A percentile compares a stretch with the other conserved stretches of the same genome.
Evolutionary conservation across 2,113 vertebrate species (phyloP).

Genomic region (Hucho hucho): DNA sequence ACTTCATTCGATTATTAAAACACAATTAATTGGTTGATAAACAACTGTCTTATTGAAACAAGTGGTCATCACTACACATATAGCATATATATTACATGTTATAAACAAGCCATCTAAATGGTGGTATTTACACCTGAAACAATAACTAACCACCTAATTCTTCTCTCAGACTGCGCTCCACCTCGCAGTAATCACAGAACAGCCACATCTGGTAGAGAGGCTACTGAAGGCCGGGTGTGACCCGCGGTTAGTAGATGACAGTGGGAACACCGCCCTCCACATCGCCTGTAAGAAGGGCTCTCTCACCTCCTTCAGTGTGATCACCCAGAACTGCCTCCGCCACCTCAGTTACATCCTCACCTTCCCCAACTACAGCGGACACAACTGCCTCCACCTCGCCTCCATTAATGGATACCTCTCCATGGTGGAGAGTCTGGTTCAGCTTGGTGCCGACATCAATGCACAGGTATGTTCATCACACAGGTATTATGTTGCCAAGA

Average conservation of each 20-base stretch:
- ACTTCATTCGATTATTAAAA: too few relatives aligned
- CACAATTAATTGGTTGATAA: too few relatives aligned
- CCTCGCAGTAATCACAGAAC: conserved; percentile 91
- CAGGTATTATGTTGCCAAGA: neutral
- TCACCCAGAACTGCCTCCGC: conserved; percentile 79
- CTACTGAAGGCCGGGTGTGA: conserved; percentile 90
- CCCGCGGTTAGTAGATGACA: conserved; percentile 84
- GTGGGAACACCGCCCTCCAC: conserved; percentile 92
- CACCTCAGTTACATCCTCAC: conserved; percentile 78
- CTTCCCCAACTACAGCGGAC: conserved; percentile 88
- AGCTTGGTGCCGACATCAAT: conserved; percentile 89
- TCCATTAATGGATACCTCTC: conserved; percentile 86
- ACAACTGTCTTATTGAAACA: too few relatives aligned
- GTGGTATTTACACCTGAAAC: neutral
- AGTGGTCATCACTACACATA: too few relatives aligned
- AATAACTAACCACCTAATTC: neutral
- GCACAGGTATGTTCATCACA: conserved; percentile 79
- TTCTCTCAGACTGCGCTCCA: conserved; percentile 87
- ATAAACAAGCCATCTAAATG: neutral
- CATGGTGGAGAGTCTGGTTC: conserved; percentile 87
- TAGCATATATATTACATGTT: too few relatives aligned
- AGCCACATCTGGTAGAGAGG: conserved; percentile 79
- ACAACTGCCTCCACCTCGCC: conserved; percentile 92
- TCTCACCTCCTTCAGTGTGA: conserved; percentile 79
- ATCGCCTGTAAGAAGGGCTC: conserved; percentile 92